Conservation (phyloP, 2,888 invertebrate genomes). For the Sinodicranocentrus sp. region DNA sequence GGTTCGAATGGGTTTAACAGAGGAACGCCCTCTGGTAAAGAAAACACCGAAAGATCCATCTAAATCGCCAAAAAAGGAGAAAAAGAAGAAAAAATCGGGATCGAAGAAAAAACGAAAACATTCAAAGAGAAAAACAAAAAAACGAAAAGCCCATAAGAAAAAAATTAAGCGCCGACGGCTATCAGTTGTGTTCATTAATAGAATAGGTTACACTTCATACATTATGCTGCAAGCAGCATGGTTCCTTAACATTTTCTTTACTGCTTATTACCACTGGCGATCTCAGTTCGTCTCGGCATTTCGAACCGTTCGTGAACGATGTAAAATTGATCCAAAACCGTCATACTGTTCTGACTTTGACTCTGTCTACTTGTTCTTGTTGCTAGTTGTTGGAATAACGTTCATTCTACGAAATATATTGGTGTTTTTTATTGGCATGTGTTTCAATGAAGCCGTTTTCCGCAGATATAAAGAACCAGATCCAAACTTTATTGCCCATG, state of each 20-base stretch:
- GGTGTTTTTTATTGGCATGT: constrained; percentile 47
- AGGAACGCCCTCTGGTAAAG: too few species aligned
- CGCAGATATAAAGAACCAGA: constrained; percentile 1
- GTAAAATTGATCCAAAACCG: background rate
- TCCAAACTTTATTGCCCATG: background rate
- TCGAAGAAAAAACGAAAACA: too few species aligned
- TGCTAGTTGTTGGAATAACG: background rate
- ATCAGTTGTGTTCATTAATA: constrained; percentile 15
- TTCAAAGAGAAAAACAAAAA: too few species aligned
- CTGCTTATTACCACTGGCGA: constrained; percentile 42
- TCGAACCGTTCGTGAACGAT: background rate
- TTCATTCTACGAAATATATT: constrained; percentile 35
- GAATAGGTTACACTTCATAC: constrained; percentile 35
- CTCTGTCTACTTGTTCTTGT: background rate
- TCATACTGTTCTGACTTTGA: constrained; percentile 32
- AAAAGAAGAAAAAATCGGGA: background rate
- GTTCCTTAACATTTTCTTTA: constrained; percentile 41
- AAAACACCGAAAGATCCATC: background rate
- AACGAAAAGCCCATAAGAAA: background rate
- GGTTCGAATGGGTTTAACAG: too few species aligned
- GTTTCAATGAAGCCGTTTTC: constrained; percentile 30
- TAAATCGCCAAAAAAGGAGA: background rate
- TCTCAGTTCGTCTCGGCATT: background rate
- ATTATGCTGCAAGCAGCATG: constrained; percentile 29
- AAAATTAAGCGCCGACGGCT: background rate